Base-by-base conservation (phyloP, 2,797 vertebrate species). In the Molossus alvarezi region DNA sequence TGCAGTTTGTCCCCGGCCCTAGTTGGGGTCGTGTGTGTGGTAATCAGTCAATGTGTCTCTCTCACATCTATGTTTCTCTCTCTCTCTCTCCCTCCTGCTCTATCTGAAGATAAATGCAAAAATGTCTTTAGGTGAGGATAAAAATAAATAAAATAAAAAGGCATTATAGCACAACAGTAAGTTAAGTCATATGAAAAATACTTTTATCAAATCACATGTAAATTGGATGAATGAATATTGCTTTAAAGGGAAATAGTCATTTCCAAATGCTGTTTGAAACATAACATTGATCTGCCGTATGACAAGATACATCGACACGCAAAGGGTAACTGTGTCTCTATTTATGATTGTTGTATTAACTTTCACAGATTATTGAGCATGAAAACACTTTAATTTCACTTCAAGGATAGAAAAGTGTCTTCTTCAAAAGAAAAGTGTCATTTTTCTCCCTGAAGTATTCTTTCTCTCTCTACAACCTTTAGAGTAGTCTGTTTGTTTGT, bases 311-410 rank as follows among this genome's bases (percentile, higher is more conserved):
- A 75, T 88, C 95, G 65, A 82, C 77, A 97, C 41, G 41, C 25
- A 48, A 37, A 67, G 72, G 12, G 58, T 11, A n/a, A 27, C 55
- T 17, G 77, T n/a, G 90, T 94, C 88, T 97, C 80, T 92, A 88
- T 20, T 53, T 62, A 69, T 79, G 25, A 77, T 1, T 75, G 37
- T 69, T 60, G 94, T 67, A 51, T 4, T 76, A 94, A 96, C 37
- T 91, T 96, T 81, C 57, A 57, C 57, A 93, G 88, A 92, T 81
- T 97, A 96, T 79, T 94, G 90, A 95, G 73, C 93, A n/a, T 20
- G 67, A 58, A 90, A 98, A 96, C n/a, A 25, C 37, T 95, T 69
- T 85, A 96, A 95, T 98, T 96, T 90, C 92, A 98, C 97, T 96
- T 98, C 95, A 69, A 60, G 23, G 4, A 57, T 57, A 23, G 33